A percentile compares a stretch with the other conserved stretches of the same genome.
These are phyloP conservation scores for Spondyliosoma cantharus DNA, from an alignment of 2,797 vertebrate genomes.

Conservation along the genomic window DNA sequence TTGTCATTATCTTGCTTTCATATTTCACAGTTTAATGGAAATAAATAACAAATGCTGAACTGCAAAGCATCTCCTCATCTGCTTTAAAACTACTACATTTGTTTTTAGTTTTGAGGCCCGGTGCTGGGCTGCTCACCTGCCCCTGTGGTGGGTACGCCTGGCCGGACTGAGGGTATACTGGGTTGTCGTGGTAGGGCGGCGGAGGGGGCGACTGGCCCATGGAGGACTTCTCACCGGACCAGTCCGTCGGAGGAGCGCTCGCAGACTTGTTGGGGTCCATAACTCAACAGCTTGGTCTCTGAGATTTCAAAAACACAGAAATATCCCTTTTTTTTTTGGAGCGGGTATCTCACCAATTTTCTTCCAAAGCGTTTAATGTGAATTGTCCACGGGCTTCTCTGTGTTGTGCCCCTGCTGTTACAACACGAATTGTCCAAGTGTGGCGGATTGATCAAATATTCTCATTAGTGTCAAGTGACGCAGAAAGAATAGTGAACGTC, in stretches of 20 bases:
- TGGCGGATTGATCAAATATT: rapidly evolving
- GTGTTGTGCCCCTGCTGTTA: rapidly evolving
- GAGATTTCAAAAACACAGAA: neutral
- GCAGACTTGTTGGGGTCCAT: constrained; percentile 74
- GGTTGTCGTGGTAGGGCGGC: constrained; percentile 69
- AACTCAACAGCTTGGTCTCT: neutral
- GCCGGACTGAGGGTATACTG: constrained; percentile 38
- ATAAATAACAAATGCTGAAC: neutral
- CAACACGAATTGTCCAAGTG: neutral
- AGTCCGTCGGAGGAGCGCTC: constrained; percentile 43
- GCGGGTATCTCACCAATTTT: neutral
- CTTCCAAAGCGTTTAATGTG: neutral
- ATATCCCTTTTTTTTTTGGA: neutral
- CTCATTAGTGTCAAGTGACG: neutral
- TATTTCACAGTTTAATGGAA: neutral
- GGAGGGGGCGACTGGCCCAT: constrained; percentile 69
- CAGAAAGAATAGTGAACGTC: neutral
- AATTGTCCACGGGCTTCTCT: neutral
- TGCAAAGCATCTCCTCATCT: neutral
- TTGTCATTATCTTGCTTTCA: no score
- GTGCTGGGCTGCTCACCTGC: constrained; percentile 16
- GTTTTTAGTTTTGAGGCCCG: no score
- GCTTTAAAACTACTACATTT: neutral
- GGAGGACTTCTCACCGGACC: constrained; percentile 65
- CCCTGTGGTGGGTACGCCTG: constrained; percentile 21